Evolutionary conservation across 2,113 vertebrate genomes (phyloP), one percentile per base, ranked within the genome.

Genomic region (Hyaena hyaena): DNA sequence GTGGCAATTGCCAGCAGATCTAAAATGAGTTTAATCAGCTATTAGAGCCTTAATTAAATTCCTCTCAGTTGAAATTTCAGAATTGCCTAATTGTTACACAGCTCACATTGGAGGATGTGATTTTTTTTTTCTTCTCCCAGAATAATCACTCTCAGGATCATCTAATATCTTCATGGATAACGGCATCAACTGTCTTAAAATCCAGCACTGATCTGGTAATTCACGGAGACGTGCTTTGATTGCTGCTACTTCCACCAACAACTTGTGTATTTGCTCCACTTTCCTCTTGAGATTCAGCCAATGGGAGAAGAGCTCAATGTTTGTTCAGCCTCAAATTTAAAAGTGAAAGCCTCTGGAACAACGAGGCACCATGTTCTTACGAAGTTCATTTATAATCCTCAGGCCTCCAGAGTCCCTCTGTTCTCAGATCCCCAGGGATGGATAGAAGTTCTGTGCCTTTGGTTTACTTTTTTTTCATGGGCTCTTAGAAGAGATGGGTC

Each of bases 41-140:
- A 98, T 98, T 97, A 98, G 94, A 97, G 94, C 63, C 96, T 98
- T 98, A 98, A 98, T 98, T 98, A 98, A 98, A 98, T 98, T 97
- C 98, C 88, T 96, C 96, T 98, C 97, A 66, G 96, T 96, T 98
- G 95, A 98, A 98, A 97, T 97, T 97, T 98, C 94, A 95, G 96
- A 98, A 98, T 94, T 96, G 90, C 97, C 93, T 98, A 97, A 98
- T 97, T 98, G 97, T 98, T 96, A 97, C 90, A 82, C 81, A 95
- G 97, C 90, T 96, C 97, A 80, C 94, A 96, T 66, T 93, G 85
- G 81, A 95, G 90, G 90, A 68, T 92, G 90, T 95, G 91, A 43
- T 82, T 83, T 92, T 82, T 76, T 71, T 84, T 79, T 8, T 74
- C 48, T 68, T 5, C 71, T 90, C 65, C 73, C 26, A 81, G 96